These are phyloP conservation scores for Drosophila albomicans DNA, from an alignment of 1,140 invertebrate genomes.

Conservation along the genomic window DNA sequence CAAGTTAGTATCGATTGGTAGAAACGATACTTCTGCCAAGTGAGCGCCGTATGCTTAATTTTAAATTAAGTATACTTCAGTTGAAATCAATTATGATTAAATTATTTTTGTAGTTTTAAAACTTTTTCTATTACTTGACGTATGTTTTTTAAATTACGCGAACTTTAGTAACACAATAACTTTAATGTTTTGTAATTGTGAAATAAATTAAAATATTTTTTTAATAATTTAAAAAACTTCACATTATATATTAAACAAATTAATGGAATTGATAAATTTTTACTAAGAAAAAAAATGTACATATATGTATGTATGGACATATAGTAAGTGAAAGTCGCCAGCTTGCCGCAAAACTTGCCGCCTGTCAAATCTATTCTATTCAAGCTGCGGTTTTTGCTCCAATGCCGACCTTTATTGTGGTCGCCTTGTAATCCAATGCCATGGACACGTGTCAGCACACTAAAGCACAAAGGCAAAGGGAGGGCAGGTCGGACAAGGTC, in stretches of 20 bases:
- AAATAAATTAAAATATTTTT: too few relatives aligned
- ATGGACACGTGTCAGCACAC: constrained; percentile 29
- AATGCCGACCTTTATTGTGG: constrained; percentile 38
- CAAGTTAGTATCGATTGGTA: constrained; percentile 24
- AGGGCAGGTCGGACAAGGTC: constrained; percentile 5
- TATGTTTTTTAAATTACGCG: too few relatives aligned
- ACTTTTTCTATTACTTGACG: too few relatives aligned
- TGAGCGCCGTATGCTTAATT: not conserved
- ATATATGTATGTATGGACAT: not conserved
- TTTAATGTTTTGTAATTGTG: too few relatives aligned
- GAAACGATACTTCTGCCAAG: not conserved
- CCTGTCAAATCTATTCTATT: constrained; percentile 9
- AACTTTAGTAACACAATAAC: too few relatives aligned
- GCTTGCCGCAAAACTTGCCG: not conserved
- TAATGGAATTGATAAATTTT: too few relatives aligned
- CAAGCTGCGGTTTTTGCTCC: not conserved
- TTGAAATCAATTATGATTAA: not conserved
- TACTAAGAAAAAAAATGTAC: not conserved
- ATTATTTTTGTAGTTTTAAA: too few relatives aligned
- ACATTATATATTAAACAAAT: too few relatives aligned
- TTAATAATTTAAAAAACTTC: too few relatives aligned
- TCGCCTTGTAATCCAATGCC: constrained; percentile 24
- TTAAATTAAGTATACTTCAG: not conserved
- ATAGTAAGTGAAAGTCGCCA: not conserved
- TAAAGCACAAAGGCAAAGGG: not conserved